These are phyloP conservation scores for Plusia festucae DNA, from an alignment of 2,888 invertebrate genomes.

Conservation along the genomic window DNA sequence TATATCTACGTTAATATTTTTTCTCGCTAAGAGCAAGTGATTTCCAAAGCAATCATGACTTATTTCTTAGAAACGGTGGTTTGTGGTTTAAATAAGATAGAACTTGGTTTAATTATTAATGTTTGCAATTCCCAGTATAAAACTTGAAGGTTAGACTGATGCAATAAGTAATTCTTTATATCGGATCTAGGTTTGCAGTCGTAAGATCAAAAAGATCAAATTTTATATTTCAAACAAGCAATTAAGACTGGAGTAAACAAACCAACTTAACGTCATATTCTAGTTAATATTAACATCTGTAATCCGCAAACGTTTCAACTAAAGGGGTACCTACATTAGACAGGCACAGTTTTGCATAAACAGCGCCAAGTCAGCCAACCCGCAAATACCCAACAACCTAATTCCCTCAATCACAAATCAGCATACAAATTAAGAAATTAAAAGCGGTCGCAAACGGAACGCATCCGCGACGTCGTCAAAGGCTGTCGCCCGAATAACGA, in stretches of 20 bases:
- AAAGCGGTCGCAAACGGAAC: conserved; percentile 63
- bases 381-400: conserved; percentile 44
- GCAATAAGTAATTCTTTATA: no score
- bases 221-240: background rate
- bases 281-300: background rate
- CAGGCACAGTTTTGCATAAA: conserved; percentile 23
- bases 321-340: background rate
- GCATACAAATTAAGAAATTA: conserved; percentile 61
- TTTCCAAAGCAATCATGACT: no score
- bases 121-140: background rate
- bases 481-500: conserved; percentile 90
- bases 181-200: background rate
- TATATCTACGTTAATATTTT: no score
- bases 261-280: background rate
- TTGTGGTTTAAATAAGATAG: no score
- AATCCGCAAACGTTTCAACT: conserved; percentile 5
- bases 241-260: background rate
- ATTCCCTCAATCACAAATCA: conserved; percentile 59
- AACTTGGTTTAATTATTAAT: no score
- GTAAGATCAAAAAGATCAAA: background rate
- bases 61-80: no score
- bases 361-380: conserved; percentile 20
- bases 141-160: background rate
- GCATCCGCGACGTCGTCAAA: conserved; percentile 83
- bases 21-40: no score